phyloP scores from a whole-genome alignment of 2,113 vertebrate species.

The Chaetodon auriga region DNA sequence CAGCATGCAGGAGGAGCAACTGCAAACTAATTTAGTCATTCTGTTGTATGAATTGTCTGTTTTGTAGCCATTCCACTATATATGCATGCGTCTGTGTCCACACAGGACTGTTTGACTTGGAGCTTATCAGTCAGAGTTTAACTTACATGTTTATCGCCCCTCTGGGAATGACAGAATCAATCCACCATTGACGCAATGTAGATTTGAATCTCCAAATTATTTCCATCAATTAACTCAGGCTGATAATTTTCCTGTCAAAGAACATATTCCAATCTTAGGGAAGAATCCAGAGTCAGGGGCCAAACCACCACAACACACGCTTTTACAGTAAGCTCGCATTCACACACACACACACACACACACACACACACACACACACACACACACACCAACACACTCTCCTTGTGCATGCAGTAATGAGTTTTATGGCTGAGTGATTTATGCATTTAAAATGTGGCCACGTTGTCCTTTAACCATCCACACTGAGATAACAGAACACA shows the following conservation, averaged over 20 bases:
- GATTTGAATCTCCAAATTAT: conserved; percentile 39
- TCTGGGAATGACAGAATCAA: conserved; percentile 17
- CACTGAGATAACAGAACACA: conserved; percentile 63
- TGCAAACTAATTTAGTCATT: neutral
- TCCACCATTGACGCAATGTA: neutral
- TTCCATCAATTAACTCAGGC: conserved; percentile 41
- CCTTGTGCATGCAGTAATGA: conserved; percentile 50
- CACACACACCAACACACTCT: conserved; percentile 3
- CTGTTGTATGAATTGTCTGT: neutral
- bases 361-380: neutral
- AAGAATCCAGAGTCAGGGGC: conserved; percentile 26
- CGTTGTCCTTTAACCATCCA: conserved; percentile 60
- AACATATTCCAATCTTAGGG: conserved; percentile 43
- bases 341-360: neutral
- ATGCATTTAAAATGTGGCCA: conserved; percentile 63
- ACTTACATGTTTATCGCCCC: neutral
- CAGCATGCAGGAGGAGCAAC: neutral
- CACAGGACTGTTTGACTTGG: neutral
- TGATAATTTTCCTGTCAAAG: conserved; percentile 50
- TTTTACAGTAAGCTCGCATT: neutral
- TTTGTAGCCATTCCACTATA: neutral
- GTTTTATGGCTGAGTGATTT: conserved; percentile 65
- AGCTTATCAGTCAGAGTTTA: neutral
- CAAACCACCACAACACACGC: conserved; percentile 22
- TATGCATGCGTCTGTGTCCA: neutral